Conservation (phyloP, 2,888 invertebrate species). For the Antitype chi region DNA sequence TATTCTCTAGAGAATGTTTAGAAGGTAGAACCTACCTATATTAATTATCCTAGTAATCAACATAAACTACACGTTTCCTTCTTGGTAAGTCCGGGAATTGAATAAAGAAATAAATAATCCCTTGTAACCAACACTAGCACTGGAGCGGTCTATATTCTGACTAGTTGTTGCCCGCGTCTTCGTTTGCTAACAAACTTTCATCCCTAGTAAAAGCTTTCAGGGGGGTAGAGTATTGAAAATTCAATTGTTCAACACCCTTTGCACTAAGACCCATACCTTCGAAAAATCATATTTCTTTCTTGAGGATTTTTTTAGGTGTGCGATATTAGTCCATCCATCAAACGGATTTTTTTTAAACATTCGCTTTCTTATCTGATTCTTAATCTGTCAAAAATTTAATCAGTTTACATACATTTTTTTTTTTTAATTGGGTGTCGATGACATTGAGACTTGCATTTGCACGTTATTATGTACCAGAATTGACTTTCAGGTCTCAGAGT, state of each 20-base stretch:
- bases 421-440: neutral
- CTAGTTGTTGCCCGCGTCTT: slow-evolving; percentile 1
- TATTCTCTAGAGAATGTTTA: slow-evolving; percentile 27
- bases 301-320: neutral
- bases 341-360: neutral
- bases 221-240: neutral
- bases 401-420: neutral
- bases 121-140: neutral
- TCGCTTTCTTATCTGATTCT: neutral
- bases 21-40: neutral
- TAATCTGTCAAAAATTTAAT: neutral
- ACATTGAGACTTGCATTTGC: neutral
- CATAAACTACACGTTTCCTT: slow-evolving; percentile 26
- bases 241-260: neutral
- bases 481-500: neutral
- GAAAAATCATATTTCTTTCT: neutral
- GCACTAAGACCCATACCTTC: neutral
- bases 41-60: slow-evolving; percentile 39
- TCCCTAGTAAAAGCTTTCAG: neutral
- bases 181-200: slow-evolving; percentile 17
- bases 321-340: neutral
- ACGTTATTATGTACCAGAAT: neutral
- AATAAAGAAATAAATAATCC: slow-evolving; percentile 27
- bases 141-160: neutral
- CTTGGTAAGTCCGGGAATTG: slow-evolving; percentile 29